A percentile compares a stretch with the other conserved stretches of the same genome.
Conservation (phyloP, 2,113 vertebrate genomes). For the Scomber japonicus region DNA sequence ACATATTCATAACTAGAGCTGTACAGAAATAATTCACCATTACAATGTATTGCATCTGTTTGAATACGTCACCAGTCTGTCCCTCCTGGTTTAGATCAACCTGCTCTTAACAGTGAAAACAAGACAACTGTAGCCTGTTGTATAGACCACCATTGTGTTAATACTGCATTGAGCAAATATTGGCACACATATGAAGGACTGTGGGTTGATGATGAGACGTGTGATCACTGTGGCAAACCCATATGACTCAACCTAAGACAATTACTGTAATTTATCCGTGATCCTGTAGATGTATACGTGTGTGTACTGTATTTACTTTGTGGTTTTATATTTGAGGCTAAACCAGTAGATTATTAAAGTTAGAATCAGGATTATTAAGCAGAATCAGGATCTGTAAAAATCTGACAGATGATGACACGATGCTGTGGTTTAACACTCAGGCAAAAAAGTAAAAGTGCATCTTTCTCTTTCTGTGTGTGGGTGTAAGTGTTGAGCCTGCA, state of each 20-base stretch:
- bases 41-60: background rate
- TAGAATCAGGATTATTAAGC: background rate
- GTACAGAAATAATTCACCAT: background rate
- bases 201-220: too few relatives aligned
- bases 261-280: background rate
- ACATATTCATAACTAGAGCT: too few relatives aligned
- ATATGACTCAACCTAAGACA: background rate
- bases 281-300: conserved; percentile 5
- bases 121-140: too few relatives aligned
- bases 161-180: too few relatives aligned
- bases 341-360: conserved; percentile 7
- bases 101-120: background rate
- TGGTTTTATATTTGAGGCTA: conserved; percentile 20
- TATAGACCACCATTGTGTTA: too few relatives aligned
- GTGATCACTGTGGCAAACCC: background rate
- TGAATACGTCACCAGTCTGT: background rate
- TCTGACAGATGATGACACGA: background rate
- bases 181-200: too few relatives aligned
- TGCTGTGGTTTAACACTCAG: background rate
- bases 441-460: conserved; percentile 14
- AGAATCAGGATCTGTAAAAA: background rate
- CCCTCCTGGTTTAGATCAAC: background rate
- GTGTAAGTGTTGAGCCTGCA: conserved; percentile 7
- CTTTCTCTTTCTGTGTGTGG: background rate
- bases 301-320: conserved; percentile 1